Evolutionary conservation across 2,888 invertebrate genomes (phyloP).

Genomic region (Metalampra italica): DNA sequence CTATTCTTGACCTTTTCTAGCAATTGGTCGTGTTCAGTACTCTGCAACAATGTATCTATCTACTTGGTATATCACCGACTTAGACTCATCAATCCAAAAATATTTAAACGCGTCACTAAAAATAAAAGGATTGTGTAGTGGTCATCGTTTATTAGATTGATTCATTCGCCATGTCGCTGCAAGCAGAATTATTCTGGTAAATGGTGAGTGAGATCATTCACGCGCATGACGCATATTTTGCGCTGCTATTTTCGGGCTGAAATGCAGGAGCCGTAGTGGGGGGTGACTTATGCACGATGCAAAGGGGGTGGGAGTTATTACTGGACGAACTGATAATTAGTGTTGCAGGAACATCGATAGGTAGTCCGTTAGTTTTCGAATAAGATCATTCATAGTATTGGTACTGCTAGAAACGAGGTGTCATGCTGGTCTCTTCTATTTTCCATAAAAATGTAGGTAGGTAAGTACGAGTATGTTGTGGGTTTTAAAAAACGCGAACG

Average conservation of each 20-base stretch:
- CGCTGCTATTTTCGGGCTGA: slow-evolving; percentile 38
- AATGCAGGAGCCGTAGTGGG: slow-evolving; percentile 34
- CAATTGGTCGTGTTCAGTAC: too few species aligned
- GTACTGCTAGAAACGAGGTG: too few species aligned
- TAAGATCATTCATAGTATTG: too few species aligned
- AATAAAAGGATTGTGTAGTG: background rate
- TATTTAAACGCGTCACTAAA: background rate
- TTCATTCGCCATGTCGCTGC: slow-evolving; percentile 30
- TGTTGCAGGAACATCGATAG: too few species aligned
- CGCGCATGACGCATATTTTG: slow-evolving; percentile 43
- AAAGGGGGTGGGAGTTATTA: background rate
- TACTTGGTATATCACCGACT: too few species aligned
- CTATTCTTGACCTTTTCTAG: too few species aligned
- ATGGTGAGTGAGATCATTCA: slow-evolving; percentile 37
- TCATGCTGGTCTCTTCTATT: too few species aligned
- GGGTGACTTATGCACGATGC: slow-evolving; percentile 8
- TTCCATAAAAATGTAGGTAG: too few species aligned
- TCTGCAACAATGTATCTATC: too few species aligned
- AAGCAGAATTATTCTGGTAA: slow-evolving; percentile 34
- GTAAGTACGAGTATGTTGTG: too few species aligned
- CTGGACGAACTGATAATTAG: background rate
- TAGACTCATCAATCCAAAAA: background rate
- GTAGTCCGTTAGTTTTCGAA: too few species aligned
- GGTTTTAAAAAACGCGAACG: too few species aligned
- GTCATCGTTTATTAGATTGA: slow-evolving; percentile 23